phyloP scores from a whole-genome alignment of 2,113 vertebrate species.

The Agapornis roseicollis region DNA sequence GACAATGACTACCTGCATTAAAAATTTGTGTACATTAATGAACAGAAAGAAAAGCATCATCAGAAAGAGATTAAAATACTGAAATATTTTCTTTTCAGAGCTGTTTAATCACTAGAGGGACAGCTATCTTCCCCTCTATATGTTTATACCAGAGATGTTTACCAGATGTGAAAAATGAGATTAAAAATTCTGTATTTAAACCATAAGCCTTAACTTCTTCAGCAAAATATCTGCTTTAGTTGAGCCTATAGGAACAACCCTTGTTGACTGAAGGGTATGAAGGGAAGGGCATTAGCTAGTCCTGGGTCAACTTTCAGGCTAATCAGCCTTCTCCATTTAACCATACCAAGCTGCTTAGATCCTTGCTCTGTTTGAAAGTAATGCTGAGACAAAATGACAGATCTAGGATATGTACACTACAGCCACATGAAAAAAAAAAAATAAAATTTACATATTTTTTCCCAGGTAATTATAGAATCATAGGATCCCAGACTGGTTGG shows the following conservation, averaged over 20 bases:
- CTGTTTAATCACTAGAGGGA: not conserved
- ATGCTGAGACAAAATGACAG: not conserved
- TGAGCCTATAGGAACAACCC: not conserved
- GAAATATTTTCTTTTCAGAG: not conserved
- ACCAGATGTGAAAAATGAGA: not conserved
- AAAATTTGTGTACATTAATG: not conserved
- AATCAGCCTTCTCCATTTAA: not conserved
- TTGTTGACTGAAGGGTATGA: not conserved
- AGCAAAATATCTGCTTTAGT: not conserved
- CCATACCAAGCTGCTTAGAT: not conserved
- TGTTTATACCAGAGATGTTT: not conserved
- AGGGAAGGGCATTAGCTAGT: too few species aligned
- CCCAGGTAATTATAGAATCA: not conserved
- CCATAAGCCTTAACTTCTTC: not conserved
- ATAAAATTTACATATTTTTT: not conserved
- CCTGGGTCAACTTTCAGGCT: not conserved
- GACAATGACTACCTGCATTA: not conserved
- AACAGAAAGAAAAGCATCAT: not conserved
- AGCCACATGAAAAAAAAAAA: not conserved
- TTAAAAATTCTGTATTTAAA: not conserved
- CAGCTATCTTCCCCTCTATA: not conserved
- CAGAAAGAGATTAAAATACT: not conserved
- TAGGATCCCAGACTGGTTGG: not conserved
- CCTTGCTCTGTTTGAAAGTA: not conserved
- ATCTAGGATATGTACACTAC: not conserved